Base-by-base conservation (phyloP, 1,140 invertebrate genomes). In the Agrilus planipennis region DNA sequence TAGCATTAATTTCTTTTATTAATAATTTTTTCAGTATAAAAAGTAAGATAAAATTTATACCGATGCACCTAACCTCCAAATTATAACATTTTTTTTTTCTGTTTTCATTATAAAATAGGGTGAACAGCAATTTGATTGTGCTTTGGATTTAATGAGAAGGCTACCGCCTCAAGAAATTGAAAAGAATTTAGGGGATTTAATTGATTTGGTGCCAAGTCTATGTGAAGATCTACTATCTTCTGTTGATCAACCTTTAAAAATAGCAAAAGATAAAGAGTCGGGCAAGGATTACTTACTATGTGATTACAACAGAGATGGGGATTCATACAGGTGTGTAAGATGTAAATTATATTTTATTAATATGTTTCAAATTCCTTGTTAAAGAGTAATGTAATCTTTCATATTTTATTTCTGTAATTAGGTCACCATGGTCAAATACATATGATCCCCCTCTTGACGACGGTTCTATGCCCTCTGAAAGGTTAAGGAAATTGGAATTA, bases 231-330 rank as follows among this genome's bases (percentile, higher is more conserved):
- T 99, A 41, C 68, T 99, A 4, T 95, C 91, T 9, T 95, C 93
- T 1, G 93, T 99, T 17, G 95, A 99, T 68, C 95, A 99, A 64
- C 95, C 95, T 9, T 68, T 99, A 34, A 98, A 99, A 74, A 92
- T 99, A 53, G 90, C 91, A 39, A 79, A 90, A 63, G 94, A 99
- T 64, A 89, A 89, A 59, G 81, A 81, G 53, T 81, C 80, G 43
- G 92, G 93, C 20, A 95, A 92, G 66, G 94, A 99, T 65, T 99
- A 97, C 68, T 70, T 99, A 37, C 67, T 99, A 2, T 99, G 96
- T 69, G 96, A 99, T 71, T 99, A 99, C 60, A 99, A 97, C 66
- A 76, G 96, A 59, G 95, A 99, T 69, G 94, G 93, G 16, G 95
- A 99, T 67, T 99, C 94, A 11, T 99, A 99, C 65, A 83, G 86